A percentile compares a stretch with the other conserved stretches of the same genome.
Evolutionary conservation across 2,113 vertebrate genomes (phyloP).

Genomic region (Hyaena hyaena): DNA sequence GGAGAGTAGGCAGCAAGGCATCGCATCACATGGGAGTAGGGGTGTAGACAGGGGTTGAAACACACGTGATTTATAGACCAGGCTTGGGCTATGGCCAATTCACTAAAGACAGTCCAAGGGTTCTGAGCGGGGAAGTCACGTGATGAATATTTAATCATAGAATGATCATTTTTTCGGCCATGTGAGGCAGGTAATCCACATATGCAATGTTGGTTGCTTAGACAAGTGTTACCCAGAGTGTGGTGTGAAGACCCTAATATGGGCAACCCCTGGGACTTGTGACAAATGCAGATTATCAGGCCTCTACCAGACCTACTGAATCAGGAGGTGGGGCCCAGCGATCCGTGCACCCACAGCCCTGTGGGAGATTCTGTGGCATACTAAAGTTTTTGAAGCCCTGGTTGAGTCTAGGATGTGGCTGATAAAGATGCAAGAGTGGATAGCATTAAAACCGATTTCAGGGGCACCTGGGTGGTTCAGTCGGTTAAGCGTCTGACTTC

Average conservation of each 20-base stretch:
- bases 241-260: not conserved
- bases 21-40: not conserved
- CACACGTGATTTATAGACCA: not conserved
- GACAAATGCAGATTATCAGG: not conserved
- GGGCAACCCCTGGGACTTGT: not conserved
- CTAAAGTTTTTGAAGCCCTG: not conserved
- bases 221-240: not conserved
- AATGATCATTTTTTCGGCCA: not conserved
- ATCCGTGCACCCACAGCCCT: not conserved
- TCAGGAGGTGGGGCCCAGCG: not conserved
- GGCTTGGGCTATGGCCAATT: rapidly evolving
- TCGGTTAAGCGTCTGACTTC: too few species aligned
- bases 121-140: not conserved
- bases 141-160: not conserved
- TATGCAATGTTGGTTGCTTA: not conserved
- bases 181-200: not conserved
- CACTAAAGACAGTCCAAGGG: not conserved
- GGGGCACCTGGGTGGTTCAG: too few species aligned
- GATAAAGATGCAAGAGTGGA: not conserved
- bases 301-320: not conserved
- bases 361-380: not conserved
- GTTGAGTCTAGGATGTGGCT: not conserved
- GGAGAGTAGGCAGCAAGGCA: not conserved
- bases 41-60: too few species aligned
- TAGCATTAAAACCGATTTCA: not conserved